Conservation (phyloP, 2,113 vertebrate species). For the Naja naja region DNA sequence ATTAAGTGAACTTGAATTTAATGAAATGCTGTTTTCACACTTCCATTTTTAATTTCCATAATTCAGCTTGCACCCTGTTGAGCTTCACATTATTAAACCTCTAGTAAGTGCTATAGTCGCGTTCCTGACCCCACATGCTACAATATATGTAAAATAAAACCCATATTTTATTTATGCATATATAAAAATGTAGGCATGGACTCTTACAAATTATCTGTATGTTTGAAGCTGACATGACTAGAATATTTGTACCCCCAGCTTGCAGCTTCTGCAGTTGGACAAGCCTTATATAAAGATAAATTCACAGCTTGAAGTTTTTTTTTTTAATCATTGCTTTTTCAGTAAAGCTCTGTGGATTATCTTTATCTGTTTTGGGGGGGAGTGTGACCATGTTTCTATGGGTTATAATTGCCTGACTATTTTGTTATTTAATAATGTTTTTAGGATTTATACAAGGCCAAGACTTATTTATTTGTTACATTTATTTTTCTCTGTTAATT, state of each 20-base stretch:
- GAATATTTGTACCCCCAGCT: neutral
- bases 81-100: neutral
- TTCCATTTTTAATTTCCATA: neutral
- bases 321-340: neutral
- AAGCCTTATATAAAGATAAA: neutral
- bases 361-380: neutral
- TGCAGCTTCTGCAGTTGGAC: neutral
- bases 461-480: neutral
- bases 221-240: neutral
- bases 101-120: neutral
- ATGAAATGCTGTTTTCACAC: constrained; percentile 8
- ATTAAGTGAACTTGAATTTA: neutral
- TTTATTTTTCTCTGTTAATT: neutral
- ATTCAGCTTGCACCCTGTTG: neutral
- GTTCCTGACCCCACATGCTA: neutral
- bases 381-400: neutral
- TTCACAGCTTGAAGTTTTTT: neutral
- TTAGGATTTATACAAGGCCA: neutral
- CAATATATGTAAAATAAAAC: neutral
- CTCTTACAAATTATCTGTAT: neutral
- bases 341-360: neutral
- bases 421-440: neutral
- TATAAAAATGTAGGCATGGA: neutral
- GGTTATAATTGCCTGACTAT: neutral
- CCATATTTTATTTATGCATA: neutral